These are phyloP conservation scores for Peribatodes rhomboidaria DNA, from an alignment of 2,888 invertebrate species.

Conservation along the genomic window DNA sequence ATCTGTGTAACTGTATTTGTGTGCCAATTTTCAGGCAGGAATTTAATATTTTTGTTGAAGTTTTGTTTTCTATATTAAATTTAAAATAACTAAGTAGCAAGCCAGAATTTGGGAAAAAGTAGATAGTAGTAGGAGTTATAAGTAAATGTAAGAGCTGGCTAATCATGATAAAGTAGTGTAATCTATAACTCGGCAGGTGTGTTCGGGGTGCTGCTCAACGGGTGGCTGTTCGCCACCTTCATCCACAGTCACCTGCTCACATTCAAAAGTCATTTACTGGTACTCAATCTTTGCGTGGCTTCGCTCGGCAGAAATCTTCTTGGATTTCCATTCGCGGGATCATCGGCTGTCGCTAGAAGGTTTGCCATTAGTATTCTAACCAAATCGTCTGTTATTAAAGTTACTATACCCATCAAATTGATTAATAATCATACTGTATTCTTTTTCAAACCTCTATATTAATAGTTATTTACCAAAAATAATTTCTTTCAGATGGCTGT, in stretches of 20 bases:
- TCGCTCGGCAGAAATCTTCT: conserved; percentile 83
- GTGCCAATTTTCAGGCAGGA: too few species aligned
- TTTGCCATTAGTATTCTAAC: conserved; percentile 45
- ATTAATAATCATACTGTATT: background rate
- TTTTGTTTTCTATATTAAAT: too few species aligned
- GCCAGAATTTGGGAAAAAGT: too few species aligned
- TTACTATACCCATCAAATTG: background rate
- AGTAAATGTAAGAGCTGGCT: background rate
- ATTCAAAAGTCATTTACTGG: conserved; percentile 83
- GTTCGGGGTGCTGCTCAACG: conserved; percentile 85
- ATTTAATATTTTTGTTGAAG: too few species aligned
- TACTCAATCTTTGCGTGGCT: conserved; percentile 84
- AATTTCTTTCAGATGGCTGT: conserved; percentile 83
- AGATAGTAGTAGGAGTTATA: too few species aligned
- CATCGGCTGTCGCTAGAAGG: conserved; percentile 85
- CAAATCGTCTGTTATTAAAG: background rate
- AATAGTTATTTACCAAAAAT: background rate
- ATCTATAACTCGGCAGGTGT: conserved; percentile 72
- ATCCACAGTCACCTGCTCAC: conserved; percentile 84
- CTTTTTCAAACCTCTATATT: background rate
- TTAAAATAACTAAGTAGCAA: too few species aligned
- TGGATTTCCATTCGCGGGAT: conserved; percentile 84
- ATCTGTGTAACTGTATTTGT: too few species aligned
- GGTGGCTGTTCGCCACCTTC: conserved; percentile 85
- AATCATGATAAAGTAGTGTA: background rate